Evolutionary conservation across 2,888 invertebrate genomes (phyloP).

Genomic region (Poecilobothrus nobilitatus): DNA sequence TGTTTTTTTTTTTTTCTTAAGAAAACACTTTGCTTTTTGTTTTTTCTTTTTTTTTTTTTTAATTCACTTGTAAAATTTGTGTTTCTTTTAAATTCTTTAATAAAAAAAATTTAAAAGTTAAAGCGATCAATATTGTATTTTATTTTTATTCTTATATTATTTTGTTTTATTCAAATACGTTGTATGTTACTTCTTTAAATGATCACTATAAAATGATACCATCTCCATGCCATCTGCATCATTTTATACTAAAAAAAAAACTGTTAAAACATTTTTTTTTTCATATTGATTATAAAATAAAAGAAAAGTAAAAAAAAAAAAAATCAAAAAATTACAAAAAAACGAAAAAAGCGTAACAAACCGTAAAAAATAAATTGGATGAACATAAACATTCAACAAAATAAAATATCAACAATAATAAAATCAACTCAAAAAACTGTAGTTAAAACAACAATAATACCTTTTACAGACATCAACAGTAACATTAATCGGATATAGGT

Average conservation of each 20-base stretch:
- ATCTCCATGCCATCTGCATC: conserved; percentile 22
- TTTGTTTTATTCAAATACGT: no score
- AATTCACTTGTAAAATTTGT: not conserved
- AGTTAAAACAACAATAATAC: not conserved
- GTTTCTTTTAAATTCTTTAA: not conserved
- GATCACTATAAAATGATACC: conserved; percentile 23
- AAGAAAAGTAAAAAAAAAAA: not conserved
- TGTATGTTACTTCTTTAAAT: conserved; percentile 10
- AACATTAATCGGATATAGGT: not conserved
- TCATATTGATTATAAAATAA: no score
- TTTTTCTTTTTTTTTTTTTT: not conserved
- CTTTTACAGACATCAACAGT: not conserved
- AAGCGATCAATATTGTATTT: no score
- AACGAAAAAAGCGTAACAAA: not conserved
- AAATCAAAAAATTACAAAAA: not conserved
- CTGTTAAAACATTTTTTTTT: no score
- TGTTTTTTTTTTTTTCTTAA: conserved; percentile 7
- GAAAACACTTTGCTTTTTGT: not conserved
- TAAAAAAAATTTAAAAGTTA: no score
- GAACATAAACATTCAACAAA: not conserved
- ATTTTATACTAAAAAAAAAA: conserved; percentile 21
- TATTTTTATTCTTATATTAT: no score
- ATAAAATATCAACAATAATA: not conserved
- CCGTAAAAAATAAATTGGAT: not conserved
- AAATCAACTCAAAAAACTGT: not conserved